Evolutionary conservation across 1,140 invertebrate species (phyloP).

Genomic region (Phymorhynchus buccinoides): DNA sequence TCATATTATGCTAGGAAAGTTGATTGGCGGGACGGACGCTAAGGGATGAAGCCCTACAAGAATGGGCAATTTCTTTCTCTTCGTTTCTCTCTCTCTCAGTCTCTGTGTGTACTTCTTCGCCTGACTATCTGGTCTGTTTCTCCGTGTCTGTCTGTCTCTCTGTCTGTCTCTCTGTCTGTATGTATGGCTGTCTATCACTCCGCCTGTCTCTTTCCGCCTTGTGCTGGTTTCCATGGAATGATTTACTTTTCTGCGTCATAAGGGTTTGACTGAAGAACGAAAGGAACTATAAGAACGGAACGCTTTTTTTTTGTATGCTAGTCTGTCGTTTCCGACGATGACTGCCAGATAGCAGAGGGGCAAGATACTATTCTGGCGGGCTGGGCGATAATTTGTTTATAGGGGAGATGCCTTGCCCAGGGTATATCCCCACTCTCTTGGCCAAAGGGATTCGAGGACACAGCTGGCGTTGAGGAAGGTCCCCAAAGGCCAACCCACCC

Average conservation of each 20-base stretch:
- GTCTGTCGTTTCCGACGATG: no score
- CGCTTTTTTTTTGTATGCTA: no score
- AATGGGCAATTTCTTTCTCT: not conserved
- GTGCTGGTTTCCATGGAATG: not conserved
- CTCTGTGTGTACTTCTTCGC: not conserved
- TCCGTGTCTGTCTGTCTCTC: not conserved
- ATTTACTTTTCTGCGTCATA: not conserved
- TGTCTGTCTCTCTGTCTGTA: not conserved
- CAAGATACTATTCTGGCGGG: no score
- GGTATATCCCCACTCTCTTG: no score
- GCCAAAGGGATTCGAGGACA: no score
- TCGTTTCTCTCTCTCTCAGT: not conserved
- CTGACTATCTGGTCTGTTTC: not conserved
- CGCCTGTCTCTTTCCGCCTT: not conserved
- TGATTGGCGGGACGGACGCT: not conserved
- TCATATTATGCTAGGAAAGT: constrained; percentile 7
- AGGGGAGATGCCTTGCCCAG: no score
- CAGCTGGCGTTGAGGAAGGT: no score
- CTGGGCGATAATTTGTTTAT: no score
- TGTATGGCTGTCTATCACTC: not conserved
- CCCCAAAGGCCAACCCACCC: no score
- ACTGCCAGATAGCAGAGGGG: no score
- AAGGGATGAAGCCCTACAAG: not conserved
- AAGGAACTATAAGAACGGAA: no score
- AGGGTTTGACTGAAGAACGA: no score